Conservation (phyloP, 2,888 invertebrate genomes). For the Drosophila phalerata region DNA sequence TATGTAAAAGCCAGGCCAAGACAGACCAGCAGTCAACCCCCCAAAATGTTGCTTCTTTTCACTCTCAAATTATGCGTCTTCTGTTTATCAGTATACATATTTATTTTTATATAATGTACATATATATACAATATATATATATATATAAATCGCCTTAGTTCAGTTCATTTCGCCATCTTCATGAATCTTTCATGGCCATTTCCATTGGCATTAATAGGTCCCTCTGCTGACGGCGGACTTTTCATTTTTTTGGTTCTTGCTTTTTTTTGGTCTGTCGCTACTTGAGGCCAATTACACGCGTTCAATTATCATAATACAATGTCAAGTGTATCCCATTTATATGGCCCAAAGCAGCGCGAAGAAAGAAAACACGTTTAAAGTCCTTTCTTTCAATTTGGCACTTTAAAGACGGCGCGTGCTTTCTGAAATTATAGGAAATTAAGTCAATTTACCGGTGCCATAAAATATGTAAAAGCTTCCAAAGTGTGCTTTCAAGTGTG, state of each 20-base stretch:
- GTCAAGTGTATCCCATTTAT: slow-evolving; percentile 49
- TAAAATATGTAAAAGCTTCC: slow-evolving; percentile 72
- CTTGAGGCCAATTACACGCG: slow-evolving; percentile 82
- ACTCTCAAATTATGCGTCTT: slow-evolving; percentile 6
- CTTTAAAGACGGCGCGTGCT: slow-evolving; percentile 56
- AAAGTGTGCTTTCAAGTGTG: slow-evolving; percentile 10
- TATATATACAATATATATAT: background rate
- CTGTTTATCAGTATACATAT: slow-evolving; percentile 29
- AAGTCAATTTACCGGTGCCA: slow-evolving; percentile 75
- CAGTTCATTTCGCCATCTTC: slow-evolving; percentile 50
- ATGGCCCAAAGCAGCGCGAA: background rate
- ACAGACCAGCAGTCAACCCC: background rate
- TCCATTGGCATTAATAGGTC: slow-evolving; percentile 12
- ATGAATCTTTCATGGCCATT: slow-evolving; percentile 78
- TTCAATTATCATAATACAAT: slow-evolving; percentile 82
- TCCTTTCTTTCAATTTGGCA: slow-evolving; percentile 61
- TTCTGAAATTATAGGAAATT: slow-evolving; percentile 71
- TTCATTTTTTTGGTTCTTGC: background rate
- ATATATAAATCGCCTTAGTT: slow-evolving; percentile 71
- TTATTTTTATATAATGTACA: background rate
- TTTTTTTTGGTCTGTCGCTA: slow-evolving; percentile 43
- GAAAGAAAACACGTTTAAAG: slow-evolving; percentile 40
- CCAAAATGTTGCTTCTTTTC: background rate
- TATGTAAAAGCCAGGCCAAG: slow-evolving; percentile 67
- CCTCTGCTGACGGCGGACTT: slow-evolving; percentile 25